Evolutionary conservation across 2,113 vertebrate species (phyloP).

Genomic region (Sakesphorus luctuosus): DNA sequence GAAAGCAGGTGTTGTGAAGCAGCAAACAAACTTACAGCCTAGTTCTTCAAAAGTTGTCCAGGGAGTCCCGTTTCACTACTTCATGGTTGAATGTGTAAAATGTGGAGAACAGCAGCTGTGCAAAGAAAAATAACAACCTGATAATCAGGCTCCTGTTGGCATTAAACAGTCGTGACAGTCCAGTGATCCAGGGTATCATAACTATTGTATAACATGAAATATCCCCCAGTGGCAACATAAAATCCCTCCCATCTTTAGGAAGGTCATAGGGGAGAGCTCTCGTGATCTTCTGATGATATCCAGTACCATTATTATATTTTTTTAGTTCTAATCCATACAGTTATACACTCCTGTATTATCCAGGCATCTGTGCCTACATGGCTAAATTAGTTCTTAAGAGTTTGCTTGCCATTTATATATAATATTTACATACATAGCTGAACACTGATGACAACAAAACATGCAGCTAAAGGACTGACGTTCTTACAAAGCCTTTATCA

Average conservation of each 20-base stretch:
- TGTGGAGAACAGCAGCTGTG: constrained; percentile 51
- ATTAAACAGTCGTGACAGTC: constrained; percentile 48
- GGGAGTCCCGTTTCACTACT: constrained; percentile 27
- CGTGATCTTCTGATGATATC: neutral
- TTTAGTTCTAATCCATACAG: constrained; percentile 2
- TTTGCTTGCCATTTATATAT: constrained; percentile 12
- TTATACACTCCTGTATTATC: neutral
- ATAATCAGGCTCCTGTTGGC: constrained; percentile 60
- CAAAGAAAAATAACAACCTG: constrained; percentile 60
- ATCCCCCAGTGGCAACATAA: neutral
- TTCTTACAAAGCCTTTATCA: neutral
- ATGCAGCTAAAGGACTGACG: neutral
- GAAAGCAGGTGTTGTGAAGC: neutral
- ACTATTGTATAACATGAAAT: neutral
- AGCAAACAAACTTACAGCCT: constrained; percentile 9
- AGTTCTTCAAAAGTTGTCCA: constrained; percentile 22
- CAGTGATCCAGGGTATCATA: neutral
- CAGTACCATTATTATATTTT: neutral
- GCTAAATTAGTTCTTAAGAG: constrained; percentile 15
- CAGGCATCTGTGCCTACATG: neutral
- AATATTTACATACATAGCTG: neutral
- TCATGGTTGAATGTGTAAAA: constrained; percentile 13
- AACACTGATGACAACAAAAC: constrained; percentile 6
- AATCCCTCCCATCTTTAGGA: constrained; percentile 18
- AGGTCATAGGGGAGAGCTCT: constrained; percentile 15